Conservation (phyloP, 2,888 invertebrate species). For the Cerastoderma edule region DNA sequence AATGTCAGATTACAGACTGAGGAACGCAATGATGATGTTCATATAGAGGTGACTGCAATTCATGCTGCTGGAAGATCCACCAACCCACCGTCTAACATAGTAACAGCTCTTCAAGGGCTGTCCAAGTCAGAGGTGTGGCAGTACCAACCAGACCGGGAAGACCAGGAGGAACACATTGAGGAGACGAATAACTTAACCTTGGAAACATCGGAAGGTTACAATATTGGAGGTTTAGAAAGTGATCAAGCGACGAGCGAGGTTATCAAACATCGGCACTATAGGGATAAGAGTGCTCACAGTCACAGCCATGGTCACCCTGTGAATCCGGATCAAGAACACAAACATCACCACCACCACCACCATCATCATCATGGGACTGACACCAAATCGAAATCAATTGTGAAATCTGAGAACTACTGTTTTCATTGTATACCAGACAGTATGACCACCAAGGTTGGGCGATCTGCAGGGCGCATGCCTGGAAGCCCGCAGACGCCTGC, state of each 20-base stretch:
- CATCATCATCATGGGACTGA: conserved; percentile 19
- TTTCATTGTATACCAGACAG: conserved; percentile 64
- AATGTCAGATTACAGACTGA: conserved; percentile 48
- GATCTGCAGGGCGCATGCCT: conserved; percentile 77
- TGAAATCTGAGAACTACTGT: conserved; percentile 68
- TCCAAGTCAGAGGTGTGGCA: conserved; percentile 67
- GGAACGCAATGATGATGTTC: conserved; percentile 57
- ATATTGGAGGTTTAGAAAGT: conserved; percentile 10
- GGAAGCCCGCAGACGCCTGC: conserved; percentile 62
- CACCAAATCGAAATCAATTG: conserved; percentile 55
- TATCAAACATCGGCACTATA: background rate
- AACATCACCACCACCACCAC: conserved; percentile 26
- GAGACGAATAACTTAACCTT: conserved; percentile 26
- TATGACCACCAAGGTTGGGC: conserved; percentile 68
- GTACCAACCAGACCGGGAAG: conserved; percentile 60
- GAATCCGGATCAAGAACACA: background rate
- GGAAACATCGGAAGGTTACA: conserved; percentile 7
- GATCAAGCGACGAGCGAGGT: background rate
- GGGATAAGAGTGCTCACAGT: conserved; percentile 5
- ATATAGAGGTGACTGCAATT: conserved; percentile 66
- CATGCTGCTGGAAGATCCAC: conserved; percentile 58
- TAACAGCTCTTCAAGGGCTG: conserved; percentile 51
- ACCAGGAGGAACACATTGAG: conserved; percentile 33
- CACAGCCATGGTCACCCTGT: background rate
- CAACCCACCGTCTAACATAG: conserved; percentile 47